Evolutionary conservation across 2,113 vertebrate species (phyloP), one percentile per base, ranked within the genome.

Genomic region (Chaetorhynchus papuensis): DNA sequence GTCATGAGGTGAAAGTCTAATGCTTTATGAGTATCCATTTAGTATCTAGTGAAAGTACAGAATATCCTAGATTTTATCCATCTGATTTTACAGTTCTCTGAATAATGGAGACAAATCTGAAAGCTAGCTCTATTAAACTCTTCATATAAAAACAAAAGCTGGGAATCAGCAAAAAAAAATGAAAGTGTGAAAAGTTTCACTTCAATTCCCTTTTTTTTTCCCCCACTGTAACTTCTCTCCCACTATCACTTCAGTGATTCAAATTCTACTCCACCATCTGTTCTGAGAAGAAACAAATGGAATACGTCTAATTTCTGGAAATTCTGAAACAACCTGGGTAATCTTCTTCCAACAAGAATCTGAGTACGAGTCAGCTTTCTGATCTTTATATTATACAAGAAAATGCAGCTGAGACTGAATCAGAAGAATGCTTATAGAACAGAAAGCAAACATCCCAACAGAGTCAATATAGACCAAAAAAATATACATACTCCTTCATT

Each of bases 261-360:
- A 94, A 94, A 96, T 90, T 95, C 87, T 96, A 96, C 74, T 93
- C 84, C 54, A 91, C 78, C 89, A 94, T 94, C 96, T 97, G 93
- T 87, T 94, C 84, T 90, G 81, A 90, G 77, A 65, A 89, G 59
- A 94, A 94, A 96, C 78, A 96, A 93, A 91, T 74, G 70, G 66
- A 94, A 75, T 83, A 66, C 1, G 10, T 72, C 45, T 96, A 72
- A 94, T 94, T 84, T 96, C 95, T 95, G 91, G 84, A 83, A 94
- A 88, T 83, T 94, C 93, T 94, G 70, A 91, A 94, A 93, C 66
- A 93, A 93, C 47, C 78, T 77, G 61, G 15, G 37, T 85, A 95
- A 76, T 91, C 42, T 71, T 24, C 26, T 61, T 96, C 85, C 78
- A 88, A 33, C 50, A 86, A 83, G 63, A 77, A 72, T 69, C 66